Evolutionary conservation across 2,113 vertebrate species (phyloP), one percentile per base, ranked within the genome.

Genomic region (Nycticryphes semicollaris): DNA sequence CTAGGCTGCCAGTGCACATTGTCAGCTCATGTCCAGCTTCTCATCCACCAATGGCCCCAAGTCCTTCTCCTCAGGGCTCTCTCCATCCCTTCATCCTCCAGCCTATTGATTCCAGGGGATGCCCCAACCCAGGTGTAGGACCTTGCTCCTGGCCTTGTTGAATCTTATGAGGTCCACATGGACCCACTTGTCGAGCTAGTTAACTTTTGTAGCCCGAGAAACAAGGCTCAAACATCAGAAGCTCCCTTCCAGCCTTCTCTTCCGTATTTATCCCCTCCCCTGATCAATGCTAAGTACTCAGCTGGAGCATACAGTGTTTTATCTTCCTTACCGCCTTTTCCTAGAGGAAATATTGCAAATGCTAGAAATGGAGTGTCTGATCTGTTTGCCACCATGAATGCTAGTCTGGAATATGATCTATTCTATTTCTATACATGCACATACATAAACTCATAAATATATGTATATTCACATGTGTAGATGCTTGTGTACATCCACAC

Each of bases 381-480:
- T 28, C 47, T 51, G 47, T 77, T 74, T 70, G 50, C 28, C 60
- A 70, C n/a, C n/a, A 47, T 1, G 17, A 67, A 72, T 10, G 10
- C 28, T 48, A 91, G 33, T 39, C 33, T 53, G 69, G n/a, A 47
- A n/a, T 56, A 54, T 12, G 9, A 73, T 48, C 35, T 60, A 7
- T n/a, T 24, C 37, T 24, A 27, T 41, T 64, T 51, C 37, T 79
- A 4, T 22, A 64, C 12, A 23, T 2, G 10, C 33, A 47, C 12
- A 41, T 21, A n/a, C 5, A 3, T 14, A 76, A 72, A 82, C 0
- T 0, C 27, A 43, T 39, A 51, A 19, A 43, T 3, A 0, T 39
- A 56, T 16, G 5, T 57, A 12, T 53, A 31, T 7, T 68, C 0
- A 0, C 20, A 45, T 8, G 33, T 12, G 18, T 70, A 56, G 20